Evolutionary conservation across 1,140 invertebrate species (phyloP), one percentile per base, ranked within the genome.

Genomic region (Danaus plexippus): DNA sequence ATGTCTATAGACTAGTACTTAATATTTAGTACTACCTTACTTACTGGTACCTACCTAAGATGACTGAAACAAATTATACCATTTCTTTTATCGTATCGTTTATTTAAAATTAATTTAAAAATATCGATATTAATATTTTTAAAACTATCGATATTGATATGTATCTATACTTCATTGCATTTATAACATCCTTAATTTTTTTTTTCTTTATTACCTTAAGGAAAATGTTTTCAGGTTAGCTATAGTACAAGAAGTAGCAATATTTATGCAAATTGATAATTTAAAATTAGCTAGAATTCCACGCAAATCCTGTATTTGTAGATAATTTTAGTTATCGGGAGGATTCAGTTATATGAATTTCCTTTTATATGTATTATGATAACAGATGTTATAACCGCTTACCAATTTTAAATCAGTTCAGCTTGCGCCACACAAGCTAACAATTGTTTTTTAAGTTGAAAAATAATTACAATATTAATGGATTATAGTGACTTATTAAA

Each of bases 281-380:
- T 48, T 55, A 56, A 55, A 56, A 40, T 59, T 55, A 61, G 46
- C 45, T 9, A 42, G 41, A 61, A 61, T 18, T 53, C 22, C 49
- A 43, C 50, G 52, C 52, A 64, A 73, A 68, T 73, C 69, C 69
- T 68, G 59, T 49, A 50, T 61, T 57, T 41, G 43, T 47, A 61
- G 72, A 75, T 74, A 69, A 75, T 56, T 64, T 69, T 48, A 66
- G 43, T 69, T 76, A 77, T 80, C 75, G 61, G 49, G 59, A 71
- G 68, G 69, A 75, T 74, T 67, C 69, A 70, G 68, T 59, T 11
- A 52, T 59, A 57, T 61, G 63, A 68, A 68, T 74, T 67, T 77
- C 74, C 75, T 74, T 72, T 71, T 69, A 72, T 70, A 43, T 32
- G 22, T 32, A 32, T 32, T 32, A 32, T 63, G 59, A 67, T 63